These are phyloP conservation scores for Mya arenaria DNA, from an alignment of 1,140 invertebrate species.

Conservation along the genomic window DNA sequence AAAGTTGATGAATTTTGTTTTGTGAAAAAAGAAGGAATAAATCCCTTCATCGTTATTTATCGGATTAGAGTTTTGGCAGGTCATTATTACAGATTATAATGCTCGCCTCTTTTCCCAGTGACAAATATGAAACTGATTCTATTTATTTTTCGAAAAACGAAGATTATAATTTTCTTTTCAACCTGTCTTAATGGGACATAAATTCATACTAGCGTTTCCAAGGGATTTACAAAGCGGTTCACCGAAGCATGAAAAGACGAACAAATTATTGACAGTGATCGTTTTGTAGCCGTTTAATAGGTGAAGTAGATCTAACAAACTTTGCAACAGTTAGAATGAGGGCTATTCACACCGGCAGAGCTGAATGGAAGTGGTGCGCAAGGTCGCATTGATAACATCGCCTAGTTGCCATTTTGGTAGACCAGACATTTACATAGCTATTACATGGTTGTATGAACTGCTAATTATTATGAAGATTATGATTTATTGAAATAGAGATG, in stretches of 20 bases:
- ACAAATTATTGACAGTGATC: conserved; percentile 58
- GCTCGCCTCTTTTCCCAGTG: conserved; percentile 1
- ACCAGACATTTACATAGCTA: too few relatives aligned
- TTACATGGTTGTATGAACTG: too few relatives aligned
- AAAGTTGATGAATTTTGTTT: conserved; percentile 40
- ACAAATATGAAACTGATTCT: conserved; percentile 30
- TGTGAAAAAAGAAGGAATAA: conserved; percentile 31
- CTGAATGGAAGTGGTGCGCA: conserved; percentile 18
- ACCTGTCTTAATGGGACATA: conserved; percentile 47
- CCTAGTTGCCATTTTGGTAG: too few relatives aligned
- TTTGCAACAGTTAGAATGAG: conserved; percentile 23
- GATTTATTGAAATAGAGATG: too few relatives aligned
- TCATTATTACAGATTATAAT: conserved; percentile 55
- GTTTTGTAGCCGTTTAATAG: conserved; percentile 47
- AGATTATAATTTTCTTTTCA: conserved; percentile 55
- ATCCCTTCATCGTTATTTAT: conserved; percentile 47
- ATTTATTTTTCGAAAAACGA: conserved; percentile 35
- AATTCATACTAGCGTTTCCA: conserved; percentile 40
- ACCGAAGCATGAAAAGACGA: conserved; percentile 26
- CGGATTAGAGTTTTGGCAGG: conserved; percentile 49
- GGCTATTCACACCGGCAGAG: conserved; percentile 21
- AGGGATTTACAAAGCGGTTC: conserved; percentile 9
- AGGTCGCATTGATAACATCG: conserved; percentile 36
- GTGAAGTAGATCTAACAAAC: conserved; percentile 31
- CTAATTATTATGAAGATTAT: too few relatives aligned